phyloP scores from a whole-genome alignment of 2,113 vertebrate species.

The Telmatochromis sp. region DNA sequence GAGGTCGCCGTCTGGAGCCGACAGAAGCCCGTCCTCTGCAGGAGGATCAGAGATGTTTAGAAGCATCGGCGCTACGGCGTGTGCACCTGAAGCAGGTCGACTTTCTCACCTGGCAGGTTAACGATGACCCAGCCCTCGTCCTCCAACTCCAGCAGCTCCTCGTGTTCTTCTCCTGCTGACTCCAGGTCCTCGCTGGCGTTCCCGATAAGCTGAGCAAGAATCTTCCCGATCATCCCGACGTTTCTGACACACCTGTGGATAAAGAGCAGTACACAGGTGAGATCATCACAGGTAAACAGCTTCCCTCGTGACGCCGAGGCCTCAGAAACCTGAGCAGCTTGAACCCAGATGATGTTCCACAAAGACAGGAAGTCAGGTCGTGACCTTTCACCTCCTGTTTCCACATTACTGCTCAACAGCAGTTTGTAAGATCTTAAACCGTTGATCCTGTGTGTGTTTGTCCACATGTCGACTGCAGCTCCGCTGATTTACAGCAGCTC shows the following conservation, averaged over 20 bases:
- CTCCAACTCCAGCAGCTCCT: slow-evolving; percentile 62
- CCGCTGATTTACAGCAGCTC: not conserved
- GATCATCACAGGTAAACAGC: not conserved
- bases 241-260: not conserved
- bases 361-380: not conserved
- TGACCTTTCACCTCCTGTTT: not conserved
- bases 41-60: not conserved
- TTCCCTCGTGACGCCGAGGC: not conserved
- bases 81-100: fast-evolving
- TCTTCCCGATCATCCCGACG: slow-evolving; percentile 63
- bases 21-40: slow-evolving; percentile 33
- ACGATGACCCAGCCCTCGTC: slow-evolving; percentile 73
- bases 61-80: not conserved
- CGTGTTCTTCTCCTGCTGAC: not conserved
- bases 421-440: not conserved
- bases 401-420: not conserved
- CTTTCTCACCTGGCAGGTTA: slow-evolving; percentile 56
- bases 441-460: not conserved
- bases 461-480: not conserved
- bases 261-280: not conserved
- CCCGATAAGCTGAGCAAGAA: slow-evolving; percentile 63
- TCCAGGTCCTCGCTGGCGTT: slow-evolving; percentile 3
- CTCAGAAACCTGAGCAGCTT: not conserved
- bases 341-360: not conserved
- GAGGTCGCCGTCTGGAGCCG: slow-evolving; percentile 13